Base-by-base conservation (phyloP, 2,797 vertebrate genomes). In the Anas bernieri region DNA sequence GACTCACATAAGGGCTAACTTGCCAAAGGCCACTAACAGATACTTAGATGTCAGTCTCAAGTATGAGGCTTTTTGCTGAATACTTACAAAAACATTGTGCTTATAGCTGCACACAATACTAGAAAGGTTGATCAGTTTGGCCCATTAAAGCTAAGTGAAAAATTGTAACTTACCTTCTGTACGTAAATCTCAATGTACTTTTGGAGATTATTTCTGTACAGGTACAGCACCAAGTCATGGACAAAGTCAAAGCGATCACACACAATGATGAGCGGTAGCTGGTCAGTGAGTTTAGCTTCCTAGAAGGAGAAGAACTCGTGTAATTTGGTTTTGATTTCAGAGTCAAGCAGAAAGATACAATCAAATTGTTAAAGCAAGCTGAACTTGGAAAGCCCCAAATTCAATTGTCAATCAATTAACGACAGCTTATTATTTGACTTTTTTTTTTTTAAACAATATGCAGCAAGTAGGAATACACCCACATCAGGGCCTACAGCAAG, bases 181-280 rank as follows among this genome's bases (percentile, higher is more conserved):
- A 99, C 99, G 63, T 99, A 99, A 97, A 99, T 99, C 97, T 99
- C 99, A 85, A 99, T 99, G 93, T 99, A 99, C 91, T 99, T 99
- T 97, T 99, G 99, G 93, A 99, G 98, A 97, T 98, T 99, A 98
- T 99, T 99, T 97, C 99, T 99, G 96, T 99, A 99, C 97, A 99
- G 97, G 98, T 99, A 99, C 73, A 99, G 98, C 95, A 99, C 99
- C 96, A 99, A 98, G 97, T 99, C 99, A 28, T 99, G 99, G 96
- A 99, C 99, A 93, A 99, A 99, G 97, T 99, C 99, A 93, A 99
- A 99, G 58, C 99, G 99, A 96, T 99, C 99, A 35, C 99, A 99
- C 46, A 99, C 99, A 20, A 99, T 99, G 97, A 99, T 99, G 96
- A 99, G 98, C 2, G 99, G 99, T 88, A 99, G 98, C 97, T 99